phyloP scores from a whole-genome alignment of 2,888 invertebrate species.

The Noctua fimbriata region DNA sequence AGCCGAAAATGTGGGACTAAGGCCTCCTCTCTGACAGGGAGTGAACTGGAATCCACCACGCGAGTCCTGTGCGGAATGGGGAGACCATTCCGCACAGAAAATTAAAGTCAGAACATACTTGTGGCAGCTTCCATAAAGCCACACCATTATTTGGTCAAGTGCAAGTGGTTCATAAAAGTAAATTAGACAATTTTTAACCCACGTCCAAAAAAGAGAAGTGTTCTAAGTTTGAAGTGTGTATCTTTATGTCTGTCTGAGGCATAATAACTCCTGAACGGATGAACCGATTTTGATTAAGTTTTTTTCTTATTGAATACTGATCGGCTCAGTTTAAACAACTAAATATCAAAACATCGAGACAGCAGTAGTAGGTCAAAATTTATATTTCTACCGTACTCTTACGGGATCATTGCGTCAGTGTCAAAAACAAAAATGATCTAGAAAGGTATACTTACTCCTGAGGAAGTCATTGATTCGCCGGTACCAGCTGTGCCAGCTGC shows the following conservation, averaged over 20 bases:
- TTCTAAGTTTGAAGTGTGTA: too few species aligned
- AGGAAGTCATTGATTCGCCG: constrained; percentile 84
- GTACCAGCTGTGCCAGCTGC: constrained; percentile 87
- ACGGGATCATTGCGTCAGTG: background rate
- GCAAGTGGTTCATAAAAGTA: background rate
- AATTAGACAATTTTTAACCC: background rate
- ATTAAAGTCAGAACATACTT: background rate
- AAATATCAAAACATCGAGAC: background rate
- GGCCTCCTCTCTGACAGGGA: background rate
- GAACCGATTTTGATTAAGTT: too few species aligned
- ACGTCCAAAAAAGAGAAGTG: too few species aligned
- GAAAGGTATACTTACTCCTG: constrained; percentile 71
- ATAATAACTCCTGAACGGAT: too few species aligned
- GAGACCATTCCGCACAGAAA: too few species aligned
- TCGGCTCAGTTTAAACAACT: background rate
- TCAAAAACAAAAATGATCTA: background rate
- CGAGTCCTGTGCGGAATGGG: background rate
- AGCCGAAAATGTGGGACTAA: background rate
- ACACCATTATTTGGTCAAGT: background rate
- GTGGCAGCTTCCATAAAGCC: background rate
- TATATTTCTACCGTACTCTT: too few species aligned
- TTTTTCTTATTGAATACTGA: background rate
- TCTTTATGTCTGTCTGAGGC: too few species aligned
- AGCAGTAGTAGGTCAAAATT: background rate
- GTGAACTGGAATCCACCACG: background rate